These are phyloP conservation scores for Mactra quadrangularis DNA, from an alignment of 1,140 invertebrate species.

Conservation along the genomic window DNA sequence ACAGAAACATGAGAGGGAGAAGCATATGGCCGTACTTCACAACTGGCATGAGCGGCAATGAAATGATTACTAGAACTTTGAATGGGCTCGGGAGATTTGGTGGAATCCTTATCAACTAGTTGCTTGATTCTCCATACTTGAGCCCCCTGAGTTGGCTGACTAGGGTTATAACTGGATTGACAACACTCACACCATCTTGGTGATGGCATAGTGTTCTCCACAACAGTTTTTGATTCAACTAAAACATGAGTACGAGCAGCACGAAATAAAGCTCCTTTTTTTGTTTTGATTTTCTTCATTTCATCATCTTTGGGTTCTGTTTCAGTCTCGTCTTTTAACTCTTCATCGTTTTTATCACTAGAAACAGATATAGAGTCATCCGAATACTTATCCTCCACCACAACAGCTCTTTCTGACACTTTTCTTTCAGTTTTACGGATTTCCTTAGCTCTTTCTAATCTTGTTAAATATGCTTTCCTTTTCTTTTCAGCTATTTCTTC, in stretches of 20 bases:
- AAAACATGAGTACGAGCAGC: constrained; percentile 54
- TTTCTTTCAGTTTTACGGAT: constrained; percentile 43
- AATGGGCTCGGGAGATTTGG: constrained; percentile 61
- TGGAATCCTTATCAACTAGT: constrained; percentile 60
- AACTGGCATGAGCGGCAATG: constrained; percentile 46
- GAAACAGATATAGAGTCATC: constrained; percentile 56
- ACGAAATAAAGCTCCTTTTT: constrained; percentile 47
- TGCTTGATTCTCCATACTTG: constrained; percentile 37
- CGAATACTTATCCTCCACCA: constrained; percentile 44
- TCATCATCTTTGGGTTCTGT: constrained; percentile 7
- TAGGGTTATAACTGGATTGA: constrained; percentile 56
- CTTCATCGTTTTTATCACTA: constrained; percentile 48
- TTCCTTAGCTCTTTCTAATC: constrained; percentile 59
- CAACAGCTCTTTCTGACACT: constrained; percentile 59
- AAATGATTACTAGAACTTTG: constrained; percentile 60
- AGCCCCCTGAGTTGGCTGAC: constrained; percentile 35
- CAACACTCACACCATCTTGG: constrained; percentile 54
- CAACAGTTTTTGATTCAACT: constrained; percentile 40
- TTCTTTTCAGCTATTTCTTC: constrained; percentile 59
- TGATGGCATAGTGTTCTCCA: constrained; percentile 39
- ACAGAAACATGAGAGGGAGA: constrained; percentile 52
- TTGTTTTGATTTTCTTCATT: constrained; percentile 37
- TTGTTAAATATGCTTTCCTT: constrained; percentile 47
- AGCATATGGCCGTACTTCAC: constrained; percentile 42
- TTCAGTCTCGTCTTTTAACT: constrained; percentile 2